A percentile compares a stretch with the other conserved stretches of the same genome.
Conservation (phyloP, 2,797 vertebrate species). For the Psittacula derbiana region DNA sequence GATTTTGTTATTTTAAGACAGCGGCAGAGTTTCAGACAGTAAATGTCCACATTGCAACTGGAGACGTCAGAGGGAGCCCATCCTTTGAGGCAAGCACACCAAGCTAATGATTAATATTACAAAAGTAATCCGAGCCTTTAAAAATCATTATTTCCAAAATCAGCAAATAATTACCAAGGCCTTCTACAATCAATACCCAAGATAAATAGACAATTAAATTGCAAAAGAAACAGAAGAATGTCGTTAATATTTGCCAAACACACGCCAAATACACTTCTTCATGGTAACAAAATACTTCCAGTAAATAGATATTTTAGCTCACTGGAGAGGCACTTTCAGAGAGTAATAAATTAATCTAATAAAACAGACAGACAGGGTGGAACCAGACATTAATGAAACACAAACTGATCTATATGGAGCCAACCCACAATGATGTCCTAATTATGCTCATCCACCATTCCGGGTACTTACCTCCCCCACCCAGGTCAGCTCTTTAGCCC, state of each 20-base stretch:
- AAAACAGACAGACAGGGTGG: slow-evolving; percentile 66
- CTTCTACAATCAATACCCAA: slow-evolving; percentile 35
- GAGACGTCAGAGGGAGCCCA: background rate
- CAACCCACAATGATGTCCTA: slow-evolving; percentile 37
- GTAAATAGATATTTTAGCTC: slow-evolving; percentile 63
- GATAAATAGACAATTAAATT: slow-evolving; percentile 51
- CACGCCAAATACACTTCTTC: slow-evolving; percentile 38
- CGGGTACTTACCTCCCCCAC: background rate
- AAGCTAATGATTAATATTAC: slow-evolving; percentile 37
- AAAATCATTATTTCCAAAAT: slow-evolving; percentile 31
- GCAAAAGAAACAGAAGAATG: slow-evolving; percentile 54
- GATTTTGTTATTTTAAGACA: slow-evolving; percentile 28
- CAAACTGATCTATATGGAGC: slow-evolving; percentile 51
- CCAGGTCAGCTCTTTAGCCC: slow-evolving; percentile 15
- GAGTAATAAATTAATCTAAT: slow-evolving; percentile 68
- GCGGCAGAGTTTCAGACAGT: background rate
- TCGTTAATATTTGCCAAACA: slow-evolving; percentile 47
- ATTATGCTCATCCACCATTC: slow-evolving; percentile 9
- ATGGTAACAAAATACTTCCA: slow-evolving; percentile 61
- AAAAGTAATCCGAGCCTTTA: background rate
- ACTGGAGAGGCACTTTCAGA: slow-evolving; percentile 51
- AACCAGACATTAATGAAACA: slow-evolving; percentile 57
- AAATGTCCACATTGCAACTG: background rate
- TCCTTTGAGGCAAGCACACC: background rate
- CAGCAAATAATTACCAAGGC: slow-evolving; percentile 53